Base-by-base conservation (phyloP, 2,797 vertebrate species). In the Hippopotamyrus pictus region DNA sequence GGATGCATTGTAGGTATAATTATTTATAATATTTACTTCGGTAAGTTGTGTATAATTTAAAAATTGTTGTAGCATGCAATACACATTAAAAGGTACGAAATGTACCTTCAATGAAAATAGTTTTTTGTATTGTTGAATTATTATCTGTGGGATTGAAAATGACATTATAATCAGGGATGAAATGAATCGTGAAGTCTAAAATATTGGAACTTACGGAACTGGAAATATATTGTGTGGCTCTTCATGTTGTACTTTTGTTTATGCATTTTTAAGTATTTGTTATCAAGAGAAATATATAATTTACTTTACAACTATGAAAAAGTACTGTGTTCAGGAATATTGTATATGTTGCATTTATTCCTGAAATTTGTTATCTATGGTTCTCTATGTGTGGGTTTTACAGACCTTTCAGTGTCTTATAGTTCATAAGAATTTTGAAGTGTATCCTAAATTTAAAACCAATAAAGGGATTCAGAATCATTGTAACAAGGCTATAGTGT, bases 121-220 rank as follows among this genome's bases (percentile, higher is more conserved):
- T 89, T 57, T 89, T 51, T 59, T 90, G 25, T 89, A 88, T 57
- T 88, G 14, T 76, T 59, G 17, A 22, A 48, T 79, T 82, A 33
- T 5, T 41, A n/a, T 69, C 37, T 53, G 48, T 76, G 62, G n/a
- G 5, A 89, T 48, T 33, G 12, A 73, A 17, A 59, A 33, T 85
- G 57, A 37, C 37, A 50, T 33, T 37, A 69, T 17, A 88, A 85
- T 88, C 89, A 90, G 86, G 89, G 86, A 88, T 85, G 11, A 84
- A 83, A 76, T 65, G 17, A 84, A 65, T 22, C 54, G 73, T 73
- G 46, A 87, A 87, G 9, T 87, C 69, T 87, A 54, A 59, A 73
- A 69, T 14, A 19, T 85, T 85, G 53, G 25, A 53, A 22, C 11
- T 86, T 33, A 86, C n/a, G 3, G 25, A 86, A 86, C 14, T 73